phyloP scores from a whole-genome alignment of 2,888 invertebrate genomes.

The Dolichomitus sp. region DNA sequence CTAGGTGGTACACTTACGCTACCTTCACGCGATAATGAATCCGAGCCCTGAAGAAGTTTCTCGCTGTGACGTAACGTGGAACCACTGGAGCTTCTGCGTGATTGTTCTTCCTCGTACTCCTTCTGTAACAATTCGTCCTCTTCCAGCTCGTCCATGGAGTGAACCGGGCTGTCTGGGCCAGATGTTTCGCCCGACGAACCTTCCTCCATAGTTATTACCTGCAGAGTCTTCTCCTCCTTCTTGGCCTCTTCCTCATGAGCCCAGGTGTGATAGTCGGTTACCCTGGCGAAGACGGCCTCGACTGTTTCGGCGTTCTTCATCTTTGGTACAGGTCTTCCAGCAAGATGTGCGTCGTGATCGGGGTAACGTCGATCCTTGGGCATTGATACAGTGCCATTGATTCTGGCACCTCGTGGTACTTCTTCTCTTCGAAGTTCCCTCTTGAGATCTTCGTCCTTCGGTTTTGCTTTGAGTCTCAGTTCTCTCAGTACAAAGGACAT shows the following conservation, averaged over 20 bases:
- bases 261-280: conserved; percentile 87
- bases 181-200: conserved; percentile 95
- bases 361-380: conserved; percentile 70
- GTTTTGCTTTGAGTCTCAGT: conserved; percentile 90
- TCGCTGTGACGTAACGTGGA: conserved; percentile 83
- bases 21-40: conserved; percentile 84
- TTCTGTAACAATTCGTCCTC: conserved; percentile 88
- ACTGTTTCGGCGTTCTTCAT: conserved; percentile 82
- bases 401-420: conserved; percentile 74
- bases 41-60: conserved; percentile 81
- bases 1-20: conserved; percentile 85
- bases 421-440: conserved; percentile 81
- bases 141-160: conserved; percentile 91
- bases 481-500: conserved; percentile 94
- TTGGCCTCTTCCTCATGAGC: conserved; percentile 84
- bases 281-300: conserved; percentile 86
- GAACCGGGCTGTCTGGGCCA: conserved; percentile 94
- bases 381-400: conserved; percentile 76
- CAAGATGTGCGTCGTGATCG: conserved; percentile 76
- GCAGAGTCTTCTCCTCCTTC: conserved; percentile 78
- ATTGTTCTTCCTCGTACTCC: conserved; percentile 86
- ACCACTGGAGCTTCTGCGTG: conserved; percentile 85
- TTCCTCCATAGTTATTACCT: conserved; percentile 85
- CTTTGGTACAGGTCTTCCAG: conserved; percentile 81
- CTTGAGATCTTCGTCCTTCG: conserved; percentile 73